These are phyloP conservation scores for Caenorhabditis brenneri DNA, from an alignment of 1,140 invertebrate species.

Conservation along the genomic window DNA sequence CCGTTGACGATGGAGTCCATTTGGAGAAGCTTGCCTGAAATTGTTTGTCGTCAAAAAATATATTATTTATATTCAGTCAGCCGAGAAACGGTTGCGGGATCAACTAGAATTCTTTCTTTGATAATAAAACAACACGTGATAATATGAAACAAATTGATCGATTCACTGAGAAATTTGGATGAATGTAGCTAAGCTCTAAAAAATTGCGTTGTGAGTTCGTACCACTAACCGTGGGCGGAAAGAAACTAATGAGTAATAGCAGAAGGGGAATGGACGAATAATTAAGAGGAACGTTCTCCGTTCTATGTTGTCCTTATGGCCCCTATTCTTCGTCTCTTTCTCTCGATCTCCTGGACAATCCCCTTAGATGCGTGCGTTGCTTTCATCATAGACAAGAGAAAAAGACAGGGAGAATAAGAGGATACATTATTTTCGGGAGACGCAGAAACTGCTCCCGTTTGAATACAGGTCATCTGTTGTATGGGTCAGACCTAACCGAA, in stretches of 20 bases:
- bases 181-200: too few relatives aligned
- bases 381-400: too few relatives aligned
- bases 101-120: too few relatives aligned
- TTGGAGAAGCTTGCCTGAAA: not conserved
- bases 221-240: not conserved
- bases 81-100: too few relatives aligned
- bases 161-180: too few relatives aligned
- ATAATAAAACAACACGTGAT: too few relatives aligned
- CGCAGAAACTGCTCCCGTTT: not conserved
- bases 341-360: not conserved
- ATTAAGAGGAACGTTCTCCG: not conserved
- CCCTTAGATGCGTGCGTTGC: conserved; percentile 21
- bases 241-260: not conserved
- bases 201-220: too few relatives aligned
- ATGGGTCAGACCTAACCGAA: not conserved
- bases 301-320: not conserved
- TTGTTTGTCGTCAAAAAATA: not conserved
- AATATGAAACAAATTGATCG: too few relatives aligned
- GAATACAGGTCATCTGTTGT: not conserved
- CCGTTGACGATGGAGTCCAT: conserved; percentile 31
- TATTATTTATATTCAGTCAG: too few relatives aligned
- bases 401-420: not conserved
- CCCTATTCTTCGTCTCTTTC: not conserved
- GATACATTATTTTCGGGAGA: not conserved
- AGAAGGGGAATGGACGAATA: not conserved